A percentile compares a stretch with the other conserved stretches of the same genome.
Evolutionary conservation across 1,140 invertebrate species (phyloP).

Genomic region (Choristoneura fumiferana): DNA sequence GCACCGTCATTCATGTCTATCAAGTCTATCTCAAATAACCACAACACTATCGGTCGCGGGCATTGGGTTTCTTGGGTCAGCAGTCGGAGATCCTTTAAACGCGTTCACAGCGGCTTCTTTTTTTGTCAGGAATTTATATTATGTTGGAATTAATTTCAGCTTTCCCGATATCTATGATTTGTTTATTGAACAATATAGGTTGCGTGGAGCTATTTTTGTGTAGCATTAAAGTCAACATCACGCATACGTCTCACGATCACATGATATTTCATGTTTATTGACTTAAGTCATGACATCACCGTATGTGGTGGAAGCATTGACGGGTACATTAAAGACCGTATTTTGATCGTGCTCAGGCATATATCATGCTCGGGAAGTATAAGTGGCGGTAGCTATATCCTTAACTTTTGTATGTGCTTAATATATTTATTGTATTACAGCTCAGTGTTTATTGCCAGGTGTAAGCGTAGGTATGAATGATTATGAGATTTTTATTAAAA

Average conservation of each 20-base stretch:
- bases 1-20: constrained; percentile 34
- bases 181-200: constrained; percentile 37
- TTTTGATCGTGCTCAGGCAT: constrained; percentile 47
- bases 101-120: not conserved
- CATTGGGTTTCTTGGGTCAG: not conserved
- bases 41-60: constrained; percentile 8
- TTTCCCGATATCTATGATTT: constrained; percentile 36
- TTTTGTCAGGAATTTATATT: not conserved
- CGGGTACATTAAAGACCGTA: constrained; percentile 47
- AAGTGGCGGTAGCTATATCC: constrained; percentile 39
- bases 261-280: constrained; percentile 68
- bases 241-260: constrained; percentile 55
- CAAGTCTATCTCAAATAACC: constrained; percentile 37
- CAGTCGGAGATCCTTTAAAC: not conserved
- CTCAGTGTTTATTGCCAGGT: not conserved
- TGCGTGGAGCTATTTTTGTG: constrained; percentile 40
- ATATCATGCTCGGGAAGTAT: constrained; percentile 41
- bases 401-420: constrained; percentile 30
- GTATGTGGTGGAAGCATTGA: constrained; percentile 54
- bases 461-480: not conserved
- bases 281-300: constrained; percentile 65
- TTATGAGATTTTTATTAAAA: not conserved
- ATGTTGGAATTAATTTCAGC: constrained; percentile 24
- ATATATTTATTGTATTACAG: constrained; percentile 30
- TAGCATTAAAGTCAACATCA: constrained; percentile 46